A percentile compares a stretch with the other conserved stretches of the same genome.
These are phyloP conservation scores for Anomalospiza imberbis DNA, from an alignment of 2,797 vertebrate genomes.

Conservation along the genomic window DNA sequence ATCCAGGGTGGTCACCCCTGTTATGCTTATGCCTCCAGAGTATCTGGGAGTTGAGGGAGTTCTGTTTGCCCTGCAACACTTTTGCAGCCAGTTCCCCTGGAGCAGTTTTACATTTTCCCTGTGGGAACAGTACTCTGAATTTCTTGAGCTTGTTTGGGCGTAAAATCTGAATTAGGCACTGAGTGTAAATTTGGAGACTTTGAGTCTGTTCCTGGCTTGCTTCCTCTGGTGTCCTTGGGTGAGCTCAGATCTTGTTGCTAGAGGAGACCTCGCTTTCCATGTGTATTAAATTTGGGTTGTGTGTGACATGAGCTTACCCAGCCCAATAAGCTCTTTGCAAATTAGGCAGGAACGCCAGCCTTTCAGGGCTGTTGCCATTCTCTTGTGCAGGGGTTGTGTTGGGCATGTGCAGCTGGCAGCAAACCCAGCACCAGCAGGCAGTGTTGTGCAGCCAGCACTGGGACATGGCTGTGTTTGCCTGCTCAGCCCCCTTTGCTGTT, in stretches of 20 bases:
- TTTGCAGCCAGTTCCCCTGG: neutral
- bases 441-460: neutral
- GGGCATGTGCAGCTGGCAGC: neutral
- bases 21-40: neutral
- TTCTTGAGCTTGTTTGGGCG: constrained; percentile 51
- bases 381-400: neutral
- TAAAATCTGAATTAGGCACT: constrained; percentile 59
- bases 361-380: neutral
- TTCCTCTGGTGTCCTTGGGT: constrained; percentile 8
- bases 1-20: accelerated
- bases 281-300: neutral
- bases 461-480: neutral
- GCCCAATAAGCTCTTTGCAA: neutral
- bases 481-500: neutral
- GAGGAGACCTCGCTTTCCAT: neutral
- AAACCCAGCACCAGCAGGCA: neutral
- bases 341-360: neutral
- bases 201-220: neutral
- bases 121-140: constrained; percentile 33
- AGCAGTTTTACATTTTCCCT: neutral
- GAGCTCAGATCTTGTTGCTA: neutral
- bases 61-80: neutral
- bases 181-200: constrained; percentile 30
- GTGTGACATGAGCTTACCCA: neutral
- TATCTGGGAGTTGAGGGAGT: neutral